Percentiles rank a stretch among this genome's conserved stretches.
These are phyloP conservation scores for Catocala fraxini DNA, from an alignment of 2,888 invertebrate genomes.

Conservation along the genomic window DNA sequence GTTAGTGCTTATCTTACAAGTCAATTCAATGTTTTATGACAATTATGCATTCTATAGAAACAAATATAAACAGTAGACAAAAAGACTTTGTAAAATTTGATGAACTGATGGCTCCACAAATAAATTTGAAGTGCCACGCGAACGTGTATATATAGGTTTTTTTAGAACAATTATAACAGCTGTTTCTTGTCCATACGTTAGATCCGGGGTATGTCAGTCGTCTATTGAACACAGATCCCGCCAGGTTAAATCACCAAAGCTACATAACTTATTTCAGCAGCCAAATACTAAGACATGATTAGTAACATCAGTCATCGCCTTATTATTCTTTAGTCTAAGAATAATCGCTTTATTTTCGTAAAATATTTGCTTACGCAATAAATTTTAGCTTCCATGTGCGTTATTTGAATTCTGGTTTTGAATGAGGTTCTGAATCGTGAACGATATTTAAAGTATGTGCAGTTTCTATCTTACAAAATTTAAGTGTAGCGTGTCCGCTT, in stretches of 20 bases:
- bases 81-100: no score
- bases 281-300: slow-evolving; percentile 38
- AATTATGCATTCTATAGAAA: no score
- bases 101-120: neutral
- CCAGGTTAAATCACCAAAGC: slow-evolving; percentile 20
- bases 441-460: neutral
- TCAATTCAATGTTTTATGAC: no score
- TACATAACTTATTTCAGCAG: slow-evolving; percentile 26
- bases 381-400: slow-evolving; percentile 21
- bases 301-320: slow-evolving; percentile 37
- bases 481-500: no score
- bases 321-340: slow-evolving; percentile 33
- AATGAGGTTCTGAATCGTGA: neutral
- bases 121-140: neutral
- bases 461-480: neutral
- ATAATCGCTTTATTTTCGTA: slow-evolving; percentile 29
- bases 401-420: slow-evolving; percentile 1
- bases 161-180: slow-evolving; percentile 23
- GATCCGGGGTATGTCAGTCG: slow-evolving; percentile 33
- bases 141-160: slow-evolving; percentile 2
- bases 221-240: slow-evolving; percentile 17
- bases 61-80: no score
- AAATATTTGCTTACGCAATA: slow-evolving; percentile 27
- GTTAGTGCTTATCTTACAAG: no score
- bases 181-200: slow-evolving; percentile 31